phyloP scores from a whole-genome alignment of 2,797 vertebrate species.

The Manis pentadactyla region DNA sequence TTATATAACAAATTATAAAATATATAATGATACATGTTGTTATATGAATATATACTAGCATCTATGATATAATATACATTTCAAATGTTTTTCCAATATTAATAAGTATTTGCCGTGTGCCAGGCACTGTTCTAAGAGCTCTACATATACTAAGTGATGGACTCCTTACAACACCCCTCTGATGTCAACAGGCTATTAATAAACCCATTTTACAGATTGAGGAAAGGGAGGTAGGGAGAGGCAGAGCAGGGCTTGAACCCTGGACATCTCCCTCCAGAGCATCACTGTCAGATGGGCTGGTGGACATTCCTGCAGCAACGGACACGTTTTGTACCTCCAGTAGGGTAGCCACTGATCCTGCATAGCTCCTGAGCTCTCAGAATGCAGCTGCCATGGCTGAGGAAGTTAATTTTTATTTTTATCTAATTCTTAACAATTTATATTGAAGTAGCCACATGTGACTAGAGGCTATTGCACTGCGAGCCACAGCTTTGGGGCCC shows the following conservation, averaged over 20 bases:
- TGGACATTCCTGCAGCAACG: neutral
- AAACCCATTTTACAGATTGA: neutral
- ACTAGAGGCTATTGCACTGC: no score
- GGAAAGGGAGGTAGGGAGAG: neutral
- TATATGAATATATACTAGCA: neutral
- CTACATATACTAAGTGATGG: neutral
- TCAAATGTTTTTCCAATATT: neutral
- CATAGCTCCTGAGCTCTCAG: neutral
- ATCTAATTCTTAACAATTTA: neutral
- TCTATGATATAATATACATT: neutral
- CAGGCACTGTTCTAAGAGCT: neutral
- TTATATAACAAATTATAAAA: neutral
- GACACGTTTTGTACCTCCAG: no score
- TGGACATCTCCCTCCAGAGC: neutral
- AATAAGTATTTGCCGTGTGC: neutral
- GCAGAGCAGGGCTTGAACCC: neutral
- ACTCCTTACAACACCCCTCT: neutral
- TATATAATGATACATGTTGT: neutral
- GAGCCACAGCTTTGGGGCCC: neutral
- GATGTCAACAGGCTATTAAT: no score
- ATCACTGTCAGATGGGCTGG: fast-evolving
- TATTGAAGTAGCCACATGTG: neutral
- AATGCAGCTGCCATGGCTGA: neutral
- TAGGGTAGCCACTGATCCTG: neutral
- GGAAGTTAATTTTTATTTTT: neutral